Base-by-base conservation (phyloP, 2,113 vertebrate genomes). In the Aspidoscelis tigris region DNA sequence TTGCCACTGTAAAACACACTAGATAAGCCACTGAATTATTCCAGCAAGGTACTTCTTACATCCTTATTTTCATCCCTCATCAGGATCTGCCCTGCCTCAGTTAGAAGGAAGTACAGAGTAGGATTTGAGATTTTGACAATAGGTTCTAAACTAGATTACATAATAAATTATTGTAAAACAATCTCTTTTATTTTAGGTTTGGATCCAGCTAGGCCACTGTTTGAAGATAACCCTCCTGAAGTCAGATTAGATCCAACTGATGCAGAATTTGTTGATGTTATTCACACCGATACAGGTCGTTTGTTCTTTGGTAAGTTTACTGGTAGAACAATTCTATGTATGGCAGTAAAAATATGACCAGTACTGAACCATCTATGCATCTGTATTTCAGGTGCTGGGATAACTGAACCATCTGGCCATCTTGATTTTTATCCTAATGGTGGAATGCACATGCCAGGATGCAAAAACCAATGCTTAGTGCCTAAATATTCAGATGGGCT, bases 351-450 rank as follows among this genome's bases (percentile, higher is more conserved):
- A 39, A 71, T 58, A 4, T 71, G 20, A 39, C 22, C 7, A 24
- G 14, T 18, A 61, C 18, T 50, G 69, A 53, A 81, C 18, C 44
- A 24, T 55, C n/a, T 41, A 1, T 2, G 22, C 20, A 71, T 55
- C 47, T 80, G 9, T 84, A 11, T 90, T 87, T 70, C 87, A 96
- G 95, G 93, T 55, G 0, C 84, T 39, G 94, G 94, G 16, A 89
- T 94, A 2, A 86, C 83, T 1, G 93, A 93, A 73, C 83, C 93
- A 43, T 90, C 88, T 2, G 96, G 94, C 22, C 95, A 96, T 79
- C 88, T 96, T 75, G 96, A 96, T 88, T 97, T 96, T 11, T 96
- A 95, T 81, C 94, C 96, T 65, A 96, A 96, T 0, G 95, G 96
- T 88, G 96, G 95, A 78, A 86, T 84, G n/a, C 21, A 86, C 24